Base-by-base conservation (phyloP, 1,140 invertebrate species). In the Drosophila kikkawai region DNA sequence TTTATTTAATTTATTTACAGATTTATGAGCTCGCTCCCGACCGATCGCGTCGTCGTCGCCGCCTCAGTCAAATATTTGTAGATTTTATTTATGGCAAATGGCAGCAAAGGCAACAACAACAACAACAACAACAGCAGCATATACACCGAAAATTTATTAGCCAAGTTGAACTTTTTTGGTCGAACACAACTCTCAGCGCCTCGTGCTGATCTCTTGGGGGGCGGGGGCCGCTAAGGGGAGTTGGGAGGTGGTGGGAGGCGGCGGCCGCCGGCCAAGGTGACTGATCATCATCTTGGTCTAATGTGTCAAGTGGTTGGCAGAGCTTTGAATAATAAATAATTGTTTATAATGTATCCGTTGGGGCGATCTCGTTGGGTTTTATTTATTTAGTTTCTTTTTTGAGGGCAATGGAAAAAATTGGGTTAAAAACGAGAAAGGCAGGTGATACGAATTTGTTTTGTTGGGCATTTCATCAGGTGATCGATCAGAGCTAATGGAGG, bases 1-100 rank as follows among this genome's bases (percentile, higher is more conserved):
- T 87, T 83, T 87, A 87, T 87, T 84, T 87, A 78, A 87, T 88
- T 83, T 88, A 84, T 83, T 87, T 87, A 88, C 84, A 87, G 84
- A 87, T 87, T 87, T 87, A 87, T 87, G 83, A 87, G 83, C 80
- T 88, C 73, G 83, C 67, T 73, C 45, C 41, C 59, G 44, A 71
- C 34, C 45, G 47, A 56, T 57, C 48, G 59, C 36, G 53, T 56
- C 36, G 53, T 56, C 36, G 41, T 37, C 71, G 69, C 71, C 61
- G 71, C 71, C 61, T 76, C 63, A 82, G 64, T 69, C 80, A 87
- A 87, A 87, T 87, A 87, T 87, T 87, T 87, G 84, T 88, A 78
- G 75, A 87, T 73, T 86, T 86, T 86, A 86, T 86, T 86, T 86
- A 86, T 87, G 82, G 82, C 69, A 42, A 47, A 74, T 69, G 71